Evolutionary conservation across 2,888 invertebrate species (phyloP).

Genomic region (Neoaliturus tenellus): DNA sequence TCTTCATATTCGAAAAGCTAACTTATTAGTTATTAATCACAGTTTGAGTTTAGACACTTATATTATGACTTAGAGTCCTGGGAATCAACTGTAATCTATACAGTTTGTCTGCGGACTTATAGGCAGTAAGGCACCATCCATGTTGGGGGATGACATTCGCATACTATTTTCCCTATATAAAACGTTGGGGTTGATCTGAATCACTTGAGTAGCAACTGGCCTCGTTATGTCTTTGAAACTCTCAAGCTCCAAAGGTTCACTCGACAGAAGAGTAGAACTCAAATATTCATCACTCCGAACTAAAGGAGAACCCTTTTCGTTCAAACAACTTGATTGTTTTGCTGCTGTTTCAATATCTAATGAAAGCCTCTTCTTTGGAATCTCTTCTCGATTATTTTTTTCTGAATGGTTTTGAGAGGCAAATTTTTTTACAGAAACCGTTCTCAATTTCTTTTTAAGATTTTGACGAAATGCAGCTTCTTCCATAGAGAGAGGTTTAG

Average conservation of each 20-base stretch:
- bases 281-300: slow-evolving; percentile 62
- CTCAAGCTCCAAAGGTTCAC: slow-evolving; percentile 57
- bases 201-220: slow-evolving; percentile 58
- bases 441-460: slow-evolving; percentile 40
- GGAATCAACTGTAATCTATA: slow-evolving; percentile 29
- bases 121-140: slow-evolving; percentile 8
- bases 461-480: slow-evolving; percentile 50
- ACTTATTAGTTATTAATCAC: slow-evolving; percentile 16
- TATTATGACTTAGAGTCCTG: background rate
- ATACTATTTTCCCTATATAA: slow-evolving; percentile 39
- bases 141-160: slow-evolving; percentile 20
- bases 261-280: slow-evolving; percentile 61
- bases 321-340: slow-evolving; percentile 50
- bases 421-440: slow-evolving; percentile 34
- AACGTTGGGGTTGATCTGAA: slow-evolving; percentile 56
- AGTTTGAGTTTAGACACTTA: slow-evolving; percentile 33
- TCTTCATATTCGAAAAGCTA: background rate
- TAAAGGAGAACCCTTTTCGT: slow-evolving; percentile 62
- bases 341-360: slow-evolving; percentile 62
- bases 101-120: slow-evolving; percentile 26
- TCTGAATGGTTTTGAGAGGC: background rate
- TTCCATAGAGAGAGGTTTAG: slow-evolving; percentile 22
- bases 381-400: background rate
- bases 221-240: slow-evolving; percentile 34
- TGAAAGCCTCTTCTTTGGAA: slow-evolving; percentile 57